Conservation (phyloP, 1,140 invertebrate species). For the Muscidifurax raptorellus region DNA sequence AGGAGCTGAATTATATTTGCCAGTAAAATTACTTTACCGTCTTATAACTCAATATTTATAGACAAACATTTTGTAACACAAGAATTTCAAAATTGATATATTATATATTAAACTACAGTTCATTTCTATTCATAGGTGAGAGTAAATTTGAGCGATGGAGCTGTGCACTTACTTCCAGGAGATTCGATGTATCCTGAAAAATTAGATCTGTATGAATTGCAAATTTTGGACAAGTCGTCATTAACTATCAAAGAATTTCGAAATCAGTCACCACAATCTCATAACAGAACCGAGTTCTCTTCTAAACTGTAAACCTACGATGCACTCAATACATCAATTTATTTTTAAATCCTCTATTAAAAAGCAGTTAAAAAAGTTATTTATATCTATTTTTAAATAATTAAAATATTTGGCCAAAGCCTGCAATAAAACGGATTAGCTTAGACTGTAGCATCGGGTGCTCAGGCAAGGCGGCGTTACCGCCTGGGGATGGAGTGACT, state of each 20-base stretch:
- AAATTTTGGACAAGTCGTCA: constrained; percentile 59
- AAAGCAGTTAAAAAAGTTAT: too few species aligned
- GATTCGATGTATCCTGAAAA: constrained; percentile 70
- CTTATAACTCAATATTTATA: not conserved
- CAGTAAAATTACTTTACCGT: constrained; percentile 65
- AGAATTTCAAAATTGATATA: constrained; percentile 21
- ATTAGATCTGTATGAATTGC: constrained; percentile 53
- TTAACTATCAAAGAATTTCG: constrained; percentile 63
- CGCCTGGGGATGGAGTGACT: too few species aligned
- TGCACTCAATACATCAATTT: not conserved
- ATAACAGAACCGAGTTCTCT: constrained; percentile 64
- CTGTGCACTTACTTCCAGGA: constrained; percentile 61
- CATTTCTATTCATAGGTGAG: constrained; percentile 57
- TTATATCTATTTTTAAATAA: too few species aligned
- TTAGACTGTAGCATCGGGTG: too few species aligned
- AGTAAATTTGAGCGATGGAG: constrained; percentile 60
- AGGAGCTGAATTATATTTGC: constrained; percentile 69
- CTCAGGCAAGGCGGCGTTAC: too few species aligned
- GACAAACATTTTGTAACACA: not conserved
- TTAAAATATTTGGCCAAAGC: too few species aligned
- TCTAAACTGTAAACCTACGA: constrained; percentile 28
- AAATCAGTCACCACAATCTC: constrained; percentile 43
- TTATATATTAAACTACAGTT: constrained; percentile 23
- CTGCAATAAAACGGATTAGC: too few species aligned
- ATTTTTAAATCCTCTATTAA: too few species aligned